phyloP scores from a whole-genome alignment of 1,140 invertebrate species.

The Bombus pyrosoma region DNA sequence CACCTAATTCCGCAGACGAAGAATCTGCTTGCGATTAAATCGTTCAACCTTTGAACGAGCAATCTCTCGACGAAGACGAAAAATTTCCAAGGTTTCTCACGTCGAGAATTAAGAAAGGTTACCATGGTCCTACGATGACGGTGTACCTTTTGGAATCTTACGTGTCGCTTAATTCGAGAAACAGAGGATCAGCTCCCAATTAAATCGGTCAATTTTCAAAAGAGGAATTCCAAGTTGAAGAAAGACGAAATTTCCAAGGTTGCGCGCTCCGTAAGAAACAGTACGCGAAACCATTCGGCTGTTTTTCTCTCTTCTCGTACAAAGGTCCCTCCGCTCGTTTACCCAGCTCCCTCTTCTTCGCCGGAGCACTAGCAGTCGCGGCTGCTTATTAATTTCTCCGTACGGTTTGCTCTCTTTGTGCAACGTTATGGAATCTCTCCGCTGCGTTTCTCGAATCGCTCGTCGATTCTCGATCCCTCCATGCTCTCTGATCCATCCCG shows the following conservation, averaged over 20 bases:
- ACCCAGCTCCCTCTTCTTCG: conserved; percentile 14
- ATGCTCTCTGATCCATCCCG: background rate
- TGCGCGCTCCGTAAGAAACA: background rate
- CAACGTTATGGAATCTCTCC: conserved; percentile 66
- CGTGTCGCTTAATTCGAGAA: background rate
- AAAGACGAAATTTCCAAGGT: background rate
- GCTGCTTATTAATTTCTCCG: conserved; percentile 67
- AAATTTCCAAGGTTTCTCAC: too few relatives aligned
- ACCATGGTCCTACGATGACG: too few relatives aligned
- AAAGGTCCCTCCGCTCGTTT: background rate
- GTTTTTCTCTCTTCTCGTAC: conserved; percentile 20
- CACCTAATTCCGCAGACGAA: too few relatives aligned
- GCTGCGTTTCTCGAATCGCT: conserved; percentile 68
- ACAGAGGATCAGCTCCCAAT: background rate
- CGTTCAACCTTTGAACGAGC: too few relatives aligned
- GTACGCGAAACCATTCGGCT: conserved; percentile 15
- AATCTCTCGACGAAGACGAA: too few relatives aligned
- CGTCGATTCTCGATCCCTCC: conserved; percentile 55
- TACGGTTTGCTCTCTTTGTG: conserved; percentile 64
- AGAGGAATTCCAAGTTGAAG: background rate
- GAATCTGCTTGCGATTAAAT: too few relatives aligned
- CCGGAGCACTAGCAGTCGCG: conserved; percentile 8
- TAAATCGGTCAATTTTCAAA: conserved; percentile 6
- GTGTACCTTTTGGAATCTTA: too few relatives aligned
- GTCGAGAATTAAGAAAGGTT: too few relatives aligned